phyloP scores from a whole-genome alignment of 2,888 invertebrate species.

The Eurytoma adleriae region DNA sequence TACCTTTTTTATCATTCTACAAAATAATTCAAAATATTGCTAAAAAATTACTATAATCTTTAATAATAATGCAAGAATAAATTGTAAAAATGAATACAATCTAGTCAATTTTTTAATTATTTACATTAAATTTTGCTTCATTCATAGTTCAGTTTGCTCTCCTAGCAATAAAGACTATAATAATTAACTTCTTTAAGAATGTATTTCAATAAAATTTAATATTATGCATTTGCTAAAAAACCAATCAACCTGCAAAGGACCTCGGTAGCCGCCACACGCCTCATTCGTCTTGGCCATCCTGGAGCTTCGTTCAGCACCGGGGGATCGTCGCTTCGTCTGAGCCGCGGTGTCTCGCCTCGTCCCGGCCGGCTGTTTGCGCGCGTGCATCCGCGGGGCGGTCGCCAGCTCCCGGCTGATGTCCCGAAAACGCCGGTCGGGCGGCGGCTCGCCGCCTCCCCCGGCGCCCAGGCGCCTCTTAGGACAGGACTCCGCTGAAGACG shows the following conservation, averaged over 20 bases:
- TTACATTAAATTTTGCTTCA: too few species aligned
- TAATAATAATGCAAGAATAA: too few species aligned
- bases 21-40: too few species aligned
- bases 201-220: too few species aligned
- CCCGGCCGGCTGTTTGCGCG: background rate
- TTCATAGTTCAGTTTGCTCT: too few species aligned
- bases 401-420: background rate
- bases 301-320: background rate
- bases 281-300: conserved; percentile 48
- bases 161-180: too few species aligned
- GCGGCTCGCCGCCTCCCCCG: background rate
- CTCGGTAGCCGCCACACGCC: conserved; percentile 59
- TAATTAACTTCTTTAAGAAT: too few species aligned
- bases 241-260: conserved; percentile 53
- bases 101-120: too few species aligned
- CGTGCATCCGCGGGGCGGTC: background rate
- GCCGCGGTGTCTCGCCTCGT: background rate
- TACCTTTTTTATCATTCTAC: too few species aligned
- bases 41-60: too few species aligned
- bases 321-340: background rate
- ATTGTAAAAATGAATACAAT: too few species aligned
- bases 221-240: too few species aligned
- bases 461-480: background rate
- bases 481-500: background rate
- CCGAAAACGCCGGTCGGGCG: background rate